Evolutionary conservation across 1,140 invertebrate genomes (phyloP).

Genomic region (Drosophila bipectinata): DNA sequence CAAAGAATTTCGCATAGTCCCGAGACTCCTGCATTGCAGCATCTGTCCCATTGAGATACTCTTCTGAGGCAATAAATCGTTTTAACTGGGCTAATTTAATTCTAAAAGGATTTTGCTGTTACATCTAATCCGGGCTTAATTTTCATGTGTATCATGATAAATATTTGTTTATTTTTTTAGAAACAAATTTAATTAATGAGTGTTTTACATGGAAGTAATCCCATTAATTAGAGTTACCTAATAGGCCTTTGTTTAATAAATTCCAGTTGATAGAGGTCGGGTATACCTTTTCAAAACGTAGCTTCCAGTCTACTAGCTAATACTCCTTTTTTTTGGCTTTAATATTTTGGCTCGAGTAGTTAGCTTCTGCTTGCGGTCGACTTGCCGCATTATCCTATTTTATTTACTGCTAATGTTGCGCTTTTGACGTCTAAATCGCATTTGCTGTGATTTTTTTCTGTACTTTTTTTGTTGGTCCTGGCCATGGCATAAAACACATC

Average conservation of each 20-base stretch:
- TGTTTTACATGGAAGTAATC: neutral
- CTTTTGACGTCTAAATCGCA: constrained; percentile 76
- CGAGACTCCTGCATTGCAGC: neutral
- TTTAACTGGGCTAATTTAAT: constrained; percentile 1
- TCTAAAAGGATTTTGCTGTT: neutral
- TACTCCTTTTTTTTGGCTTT: constrained; percentile 4
- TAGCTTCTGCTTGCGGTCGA: constrained; percentile 62
- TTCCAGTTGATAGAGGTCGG: neutral
- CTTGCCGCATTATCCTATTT: constrained; percentile 80
- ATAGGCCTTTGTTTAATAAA: neutral
- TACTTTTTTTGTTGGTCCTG: constrained; percentile 16
- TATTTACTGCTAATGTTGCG: constrained; percentile 82
- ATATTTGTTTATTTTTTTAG: neutral
- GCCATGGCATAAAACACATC: constrained; percentile 74
- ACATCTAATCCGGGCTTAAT: neutral
- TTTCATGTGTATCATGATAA: neutral
- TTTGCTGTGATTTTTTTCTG: constrained; percentile 71
- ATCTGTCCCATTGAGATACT: constrained; percentile 10
- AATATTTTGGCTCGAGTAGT: constrained; percentile 24
- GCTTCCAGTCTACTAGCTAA: neutral
- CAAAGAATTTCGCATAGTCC: constrained; percentile 13
- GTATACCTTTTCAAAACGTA: neutral
- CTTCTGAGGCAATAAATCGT: constrained; percentile 10
- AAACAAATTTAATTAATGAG: neutral
- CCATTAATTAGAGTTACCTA: neutral